phyloP scores from a whole-genome alignment of 2,888 invertebrate genomes.

The Pammene aurita region DNA sequence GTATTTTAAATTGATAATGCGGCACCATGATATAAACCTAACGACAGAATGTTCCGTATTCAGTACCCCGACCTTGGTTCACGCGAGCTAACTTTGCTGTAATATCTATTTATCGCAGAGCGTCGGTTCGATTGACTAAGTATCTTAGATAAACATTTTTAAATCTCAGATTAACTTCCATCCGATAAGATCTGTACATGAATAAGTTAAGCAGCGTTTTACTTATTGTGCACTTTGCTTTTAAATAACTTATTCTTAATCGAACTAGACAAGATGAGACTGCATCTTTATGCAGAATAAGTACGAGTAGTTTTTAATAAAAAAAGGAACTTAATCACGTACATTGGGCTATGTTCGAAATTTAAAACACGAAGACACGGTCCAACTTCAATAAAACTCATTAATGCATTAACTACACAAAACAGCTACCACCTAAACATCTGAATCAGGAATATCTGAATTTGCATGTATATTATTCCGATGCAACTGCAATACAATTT shows the following conservation, averaged over 20 bases:
- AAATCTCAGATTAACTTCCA: constrained; percentile 25
- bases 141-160: constrained; percentile 22
- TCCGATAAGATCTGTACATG: constrained; percentile 11
- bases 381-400: too few species aligned
- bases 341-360: too few species aligned
- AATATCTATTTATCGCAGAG: not conserved
- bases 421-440: too few species aligned
- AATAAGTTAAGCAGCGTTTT: constrained; percentile 6
- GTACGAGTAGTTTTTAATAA: not conserved
- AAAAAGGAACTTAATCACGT: too few species aligned
- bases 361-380: too few species aligned
- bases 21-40: constrained; percentile 23
- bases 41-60: constrained; percentile 7
- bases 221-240: not conserved
- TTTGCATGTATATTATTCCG: too few species aligned
- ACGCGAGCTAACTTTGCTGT: too few species aligned
- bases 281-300: not conserved
- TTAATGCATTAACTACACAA: too few species aligned
- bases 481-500: too few species aligned
- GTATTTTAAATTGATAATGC: too few species aligned
- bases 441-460: too few species aligned
- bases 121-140: not conserved
- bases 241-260: constrained; percentile 1
- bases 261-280: not conserved
- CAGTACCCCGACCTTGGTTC: not conserved